Evolutionary conservation across 2,113 vertebrate genomes (phyloP).

Genomic region (Fregata magnificens): DNA sequence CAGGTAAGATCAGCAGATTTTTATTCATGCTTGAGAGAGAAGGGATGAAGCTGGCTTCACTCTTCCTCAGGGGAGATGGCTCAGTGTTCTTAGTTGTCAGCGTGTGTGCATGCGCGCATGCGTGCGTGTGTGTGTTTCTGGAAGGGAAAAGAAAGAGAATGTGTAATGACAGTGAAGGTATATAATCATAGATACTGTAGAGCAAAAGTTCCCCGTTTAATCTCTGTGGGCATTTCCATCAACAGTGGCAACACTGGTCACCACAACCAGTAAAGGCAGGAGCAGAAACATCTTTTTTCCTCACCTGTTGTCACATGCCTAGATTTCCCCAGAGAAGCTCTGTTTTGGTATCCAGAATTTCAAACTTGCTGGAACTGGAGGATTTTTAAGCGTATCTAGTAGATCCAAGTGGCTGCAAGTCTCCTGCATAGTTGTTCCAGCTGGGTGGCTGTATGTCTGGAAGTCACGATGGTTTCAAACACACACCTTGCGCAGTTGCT

Average conservation of each 20-base stretch:
- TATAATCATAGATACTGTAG: neutral
- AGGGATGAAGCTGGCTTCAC: neutral
- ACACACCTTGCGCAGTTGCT: neutral
- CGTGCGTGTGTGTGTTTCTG: neutral
- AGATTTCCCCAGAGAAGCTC: neutral
- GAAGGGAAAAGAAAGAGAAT: neutral
- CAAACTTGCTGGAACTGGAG: neutral
- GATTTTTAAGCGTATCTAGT: neutral
- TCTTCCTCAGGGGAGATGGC: neutral
- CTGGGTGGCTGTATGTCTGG: neutral
- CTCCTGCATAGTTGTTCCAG: neutral
- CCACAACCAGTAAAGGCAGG: neutral
- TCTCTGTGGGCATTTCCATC: neutral
- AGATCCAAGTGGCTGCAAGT: neutral
- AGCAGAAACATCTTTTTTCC: neutral
- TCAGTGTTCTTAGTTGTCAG: neutral
- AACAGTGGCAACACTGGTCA: neutral
- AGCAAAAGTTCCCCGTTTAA: neutral
- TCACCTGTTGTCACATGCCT: neutral
- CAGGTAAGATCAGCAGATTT: constrained; percentile 14
- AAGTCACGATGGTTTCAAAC: neutral
- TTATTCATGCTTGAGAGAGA: neutral
- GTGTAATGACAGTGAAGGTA: neutral
- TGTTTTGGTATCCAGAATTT: neutral
- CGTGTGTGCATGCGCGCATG: too few relatives aligned